Conservation (phyloP, 2,113 vertebrate species). For the Anarrhichthys ocellatus region DNA sequence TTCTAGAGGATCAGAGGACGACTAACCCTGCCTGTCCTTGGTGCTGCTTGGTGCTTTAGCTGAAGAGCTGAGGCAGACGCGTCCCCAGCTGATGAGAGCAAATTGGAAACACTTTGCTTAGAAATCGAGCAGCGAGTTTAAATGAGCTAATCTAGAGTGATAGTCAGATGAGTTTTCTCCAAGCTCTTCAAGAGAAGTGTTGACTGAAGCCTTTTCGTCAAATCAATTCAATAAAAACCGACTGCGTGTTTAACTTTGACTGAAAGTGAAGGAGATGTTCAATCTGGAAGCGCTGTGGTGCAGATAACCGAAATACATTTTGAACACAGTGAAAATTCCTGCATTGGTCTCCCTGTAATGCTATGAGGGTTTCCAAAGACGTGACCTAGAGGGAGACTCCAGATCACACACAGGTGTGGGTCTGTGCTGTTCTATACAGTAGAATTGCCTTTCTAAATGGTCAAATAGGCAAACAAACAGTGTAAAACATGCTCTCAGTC, state of each 20-base stretch:
- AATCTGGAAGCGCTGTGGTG: not conserved
- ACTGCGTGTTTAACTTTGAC: not conserved
- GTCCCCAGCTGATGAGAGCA: not conserved
- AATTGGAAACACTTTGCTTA: not conserved
- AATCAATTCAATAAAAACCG: not conserved
- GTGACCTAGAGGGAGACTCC: constrained; percentile 12
- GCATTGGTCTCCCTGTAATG: not conserved
- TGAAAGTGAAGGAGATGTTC: not conserved
- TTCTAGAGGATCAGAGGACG: not conserved
- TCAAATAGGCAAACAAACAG: no score
- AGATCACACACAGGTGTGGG: constrained; percentile 31
- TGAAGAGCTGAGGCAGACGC: not conserved
- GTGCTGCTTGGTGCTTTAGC: not conserved
- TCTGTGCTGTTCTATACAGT: not conserved
- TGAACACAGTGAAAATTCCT: not conserved
- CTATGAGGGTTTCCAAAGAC: constrained; percentile 11
- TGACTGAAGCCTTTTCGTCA: constrained; percentile 4
- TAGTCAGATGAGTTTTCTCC: not conserved
- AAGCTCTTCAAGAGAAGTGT: not conserved
- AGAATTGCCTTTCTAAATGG: no score
- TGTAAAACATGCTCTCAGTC: not conserved
- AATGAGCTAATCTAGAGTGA: not conserved
- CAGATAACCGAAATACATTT: not conserved
- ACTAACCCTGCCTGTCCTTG: not conserved
- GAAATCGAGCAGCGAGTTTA: not conserved